A percentile compares a stretch with the other conserved stretches of the same genome.
These are phyloP conservation scores for Emesis furor DNA, from an alignment of 2,888 invertebrate genomes.

Conservation along the genomic window DNA sequence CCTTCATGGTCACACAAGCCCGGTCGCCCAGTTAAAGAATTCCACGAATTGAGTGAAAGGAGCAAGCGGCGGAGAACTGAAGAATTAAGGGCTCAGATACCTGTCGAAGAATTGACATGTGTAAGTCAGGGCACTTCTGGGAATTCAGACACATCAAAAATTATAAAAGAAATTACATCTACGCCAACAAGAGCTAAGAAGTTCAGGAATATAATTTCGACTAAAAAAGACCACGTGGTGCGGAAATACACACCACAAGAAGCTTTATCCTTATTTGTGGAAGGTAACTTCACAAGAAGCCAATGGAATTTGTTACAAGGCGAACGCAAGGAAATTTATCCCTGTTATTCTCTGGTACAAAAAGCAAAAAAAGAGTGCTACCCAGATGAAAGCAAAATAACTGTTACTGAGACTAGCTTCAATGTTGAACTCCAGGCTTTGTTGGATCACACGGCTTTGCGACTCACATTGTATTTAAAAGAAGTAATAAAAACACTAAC, in stretches of 20 bases:
- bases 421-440: too few relatives aligned
- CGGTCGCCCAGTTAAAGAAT: too few relatives aligned
- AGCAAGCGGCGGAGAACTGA: background rate
- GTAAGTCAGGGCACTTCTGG: background rate
- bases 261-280: background rate
- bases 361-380: background rate
- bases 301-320: constrained; percentile 24
- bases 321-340: background rate
- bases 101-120: constrained; percentile 1
- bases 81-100: background rate
- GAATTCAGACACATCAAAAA: background rate
- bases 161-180: background rate
- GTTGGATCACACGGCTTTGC: too few relatives aligned
- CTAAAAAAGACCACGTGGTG: background rate
- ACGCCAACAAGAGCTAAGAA: background rate
- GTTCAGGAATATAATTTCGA: background rate
- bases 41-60: too few relatives aligned
- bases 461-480: too few relatives aligned
- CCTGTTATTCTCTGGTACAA: constrained; percentile 29
- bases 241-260: constrained; percentile 23
- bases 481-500: background rate
- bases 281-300: constrained; percentile 26
- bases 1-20: too few relatives aligned
- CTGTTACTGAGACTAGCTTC: constrained; percentile 22
- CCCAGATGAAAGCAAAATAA: background rate